Conservation (phyloP, 2,113 vertebrate genomes). For the Pseudorhombus dupliciocellatus region DNA sequence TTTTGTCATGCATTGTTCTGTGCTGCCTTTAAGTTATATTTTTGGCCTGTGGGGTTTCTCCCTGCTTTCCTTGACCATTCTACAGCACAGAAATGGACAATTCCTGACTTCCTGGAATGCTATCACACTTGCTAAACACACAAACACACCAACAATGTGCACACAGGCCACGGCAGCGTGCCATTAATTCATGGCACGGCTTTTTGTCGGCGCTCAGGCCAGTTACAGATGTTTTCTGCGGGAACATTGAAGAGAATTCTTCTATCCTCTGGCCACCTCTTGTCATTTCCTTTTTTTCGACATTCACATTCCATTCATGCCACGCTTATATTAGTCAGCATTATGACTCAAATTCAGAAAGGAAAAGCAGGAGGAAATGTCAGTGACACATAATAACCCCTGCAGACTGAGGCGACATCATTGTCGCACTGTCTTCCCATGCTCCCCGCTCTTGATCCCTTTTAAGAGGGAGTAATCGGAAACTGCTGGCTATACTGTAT, state of each 20-base stretch:
- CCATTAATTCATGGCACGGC: constrained; percentile 23
- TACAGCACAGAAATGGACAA: constrained; percentile 57
- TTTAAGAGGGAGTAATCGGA: constrained; percentile 60
- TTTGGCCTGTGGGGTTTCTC: constrained; percentile 61
- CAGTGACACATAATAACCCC: constrained; percentile 10
- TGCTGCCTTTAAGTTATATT: constrained; percentile 67
- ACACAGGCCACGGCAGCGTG: constrained; percentile 10
- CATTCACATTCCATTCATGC: constrained; percentile 3
- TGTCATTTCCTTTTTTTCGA: constrained; percentile 28
- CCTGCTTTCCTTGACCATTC: constrained; percentile 54
- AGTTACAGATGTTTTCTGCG: constrained; percentile 31
- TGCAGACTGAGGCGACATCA: neutral
- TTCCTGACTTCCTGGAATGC: constrained; percentile 73
- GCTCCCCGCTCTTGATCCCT: constrained; percentile 30
- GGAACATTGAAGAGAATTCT: constrained; percentile 22
- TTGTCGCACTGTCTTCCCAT: constrained; percentile 20
- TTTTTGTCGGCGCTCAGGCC: constrained; percentile 39
- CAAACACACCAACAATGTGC: constrained; percentile 53
- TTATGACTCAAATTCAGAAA: constrained; percentile 7
- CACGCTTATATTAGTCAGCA: constrained; percentile 1
- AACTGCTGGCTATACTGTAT: constrained; percentile 33
- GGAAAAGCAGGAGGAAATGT: constrained; percentile 14
- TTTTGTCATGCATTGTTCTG: constrained; percentile 70
- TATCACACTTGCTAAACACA: constrained; percentile 58
- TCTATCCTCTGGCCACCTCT: constrained; percentile 7